Base-by-base conservation (phyloP, 2,797 vertebrate genomes). In the Lepus oiostolus region DNA sequence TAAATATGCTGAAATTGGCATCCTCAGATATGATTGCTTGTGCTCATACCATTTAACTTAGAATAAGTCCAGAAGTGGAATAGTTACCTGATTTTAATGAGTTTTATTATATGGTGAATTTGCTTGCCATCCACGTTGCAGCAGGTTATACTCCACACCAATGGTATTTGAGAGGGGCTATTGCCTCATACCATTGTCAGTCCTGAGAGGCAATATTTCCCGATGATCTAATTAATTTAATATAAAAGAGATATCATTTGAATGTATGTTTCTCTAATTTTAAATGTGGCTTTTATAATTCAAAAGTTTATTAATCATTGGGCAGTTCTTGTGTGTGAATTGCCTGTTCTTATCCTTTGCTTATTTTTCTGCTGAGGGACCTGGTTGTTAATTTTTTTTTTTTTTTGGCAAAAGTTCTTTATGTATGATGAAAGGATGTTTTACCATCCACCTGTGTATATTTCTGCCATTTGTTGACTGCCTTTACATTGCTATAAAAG, bases 361-460 rank as follows among this genome's bases (percentile, higher is more conserved):
- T 24, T 11, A 30, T 83, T 70, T 82, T 83, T 63, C n/a, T 81
- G 4, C 2, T 35, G 50, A 67, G 28, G 11, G 2, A 17, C 32
- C 17, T 86, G 22, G 24, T 7, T 75, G 22, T 13, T 5, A 24
- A 52, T 4, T 35, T 11, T 22, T 12, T 13, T 7, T 22, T 58
- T 10, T 58, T 81, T 77, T 85, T 95, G 87, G 79, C 74, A 77
- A 68, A 92, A 65, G n/a, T 79, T 93, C 82, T 87, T 89, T 70
- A 47, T 42, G 16, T 82, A 88, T 70, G 60, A 84, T 90, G 83
- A 63, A 47, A 9, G 42, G 42, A 85, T 35, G 67, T 21, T 85
- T 85, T 88, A 42, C 28, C 60, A n/a, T 50, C 72, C 67, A 22
- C 24, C 35, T 67, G 52, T 13, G 16, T 60, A 7, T 88, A 47